Base-by-base conservation (phyloP, 2,888 invertebrate species). In the Tenthredo scrophulariae region DNA sequence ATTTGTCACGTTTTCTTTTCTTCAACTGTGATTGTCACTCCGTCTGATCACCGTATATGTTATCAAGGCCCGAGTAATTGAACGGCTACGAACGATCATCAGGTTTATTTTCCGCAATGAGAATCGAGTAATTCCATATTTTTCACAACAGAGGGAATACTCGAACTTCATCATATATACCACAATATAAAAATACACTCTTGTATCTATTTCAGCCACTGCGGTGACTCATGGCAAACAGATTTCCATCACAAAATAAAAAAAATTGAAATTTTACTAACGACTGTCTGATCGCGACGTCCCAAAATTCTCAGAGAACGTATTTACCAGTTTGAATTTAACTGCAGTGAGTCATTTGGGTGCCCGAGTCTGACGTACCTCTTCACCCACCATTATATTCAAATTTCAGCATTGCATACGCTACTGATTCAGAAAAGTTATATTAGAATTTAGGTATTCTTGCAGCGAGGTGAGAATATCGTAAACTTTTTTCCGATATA, bases 21-120 rank as follows among this genome's bases (percentile, higher is more conserved):
- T 80, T 62, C 58, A n/a, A 40, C 33, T 29, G n/a, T 80, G 58
- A 80, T 80, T 80, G 40, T 80, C n/a, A 40, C 80, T 54, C 33
- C 77, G 18, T 22, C 1, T 40, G 1, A 40, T 80, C 58, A 6
- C 40, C 40, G 26, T 80, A 37, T 80, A 40, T 22, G 18, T 40
- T 22, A 80, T 62, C 80, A 7, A 37, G 22, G 40, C 29, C n/a
- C n/a, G 18, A 58, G 62, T 80, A 80, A 80, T 80, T 22, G 40
- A 54, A 62, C 40, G 37, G 37, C 40, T 58, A 0, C 33, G 33
- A 33, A 33, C 15, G 33, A 67, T 67, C 33, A 67, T 67, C 67
- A 33, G 67, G 5, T 18, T 33, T 33, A 67, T 67, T 33, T 67
- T 18, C 6, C 15, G 67, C 33, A 67, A 26, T 67, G 33, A 15